Base-by-base conservation (phyloP, 2,888 invertebrate species). In the Apotomis turbidana region DNA sequence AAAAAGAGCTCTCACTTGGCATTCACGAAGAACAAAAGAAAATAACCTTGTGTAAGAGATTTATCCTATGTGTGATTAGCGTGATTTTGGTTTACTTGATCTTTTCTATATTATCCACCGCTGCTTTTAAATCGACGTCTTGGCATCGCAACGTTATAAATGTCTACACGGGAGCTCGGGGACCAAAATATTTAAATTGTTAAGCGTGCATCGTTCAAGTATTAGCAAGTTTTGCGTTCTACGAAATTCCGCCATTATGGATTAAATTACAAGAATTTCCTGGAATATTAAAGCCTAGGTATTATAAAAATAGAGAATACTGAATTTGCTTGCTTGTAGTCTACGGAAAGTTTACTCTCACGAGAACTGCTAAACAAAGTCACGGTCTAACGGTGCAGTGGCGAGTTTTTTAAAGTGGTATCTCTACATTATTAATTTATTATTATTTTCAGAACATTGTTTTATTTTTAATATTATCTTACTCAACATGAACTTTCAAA, bases 131-230 rank as follows among this genome's bases (percentile, higher is more conserved):
- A 46, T 59, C n/a, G 27, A 54, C 59, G 54, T 41, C 38, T 55
- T 54, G 61, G 72, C 74, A 66, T 59, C 59, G 46, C 70, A 58
- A 87, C 87, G 83, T 86, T 85, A 87, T 90, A 90, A 89, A 90
- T 89, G 86, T 86, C 83, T 81, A 78, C 79, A 76, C 74, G 81
- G 74, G 69, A 71, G 74, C 78, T 78, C 81, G 79, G 75, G 78
- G 82, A 82, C 81, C 81, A 85, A 86, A 84, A 80, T 87, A 87
- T 88, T 87, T 86, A 87, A 90, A 91, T 90, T 87, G 87, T 88
- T 88, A 86, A 89, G 84, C 85, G 74, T 74, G 75, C 76, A 71
- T 64, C 76, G 78, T 78, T 78, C 75, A 74, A 72, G 77, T 80
- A 81, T 80, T 78, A 62, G 66, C 68, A 74, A 76, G 76, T 71